Conservation (phyloP, 1,140 invertebrate species). For the roundworm (Caenorhabditis elegans) region DNA sequence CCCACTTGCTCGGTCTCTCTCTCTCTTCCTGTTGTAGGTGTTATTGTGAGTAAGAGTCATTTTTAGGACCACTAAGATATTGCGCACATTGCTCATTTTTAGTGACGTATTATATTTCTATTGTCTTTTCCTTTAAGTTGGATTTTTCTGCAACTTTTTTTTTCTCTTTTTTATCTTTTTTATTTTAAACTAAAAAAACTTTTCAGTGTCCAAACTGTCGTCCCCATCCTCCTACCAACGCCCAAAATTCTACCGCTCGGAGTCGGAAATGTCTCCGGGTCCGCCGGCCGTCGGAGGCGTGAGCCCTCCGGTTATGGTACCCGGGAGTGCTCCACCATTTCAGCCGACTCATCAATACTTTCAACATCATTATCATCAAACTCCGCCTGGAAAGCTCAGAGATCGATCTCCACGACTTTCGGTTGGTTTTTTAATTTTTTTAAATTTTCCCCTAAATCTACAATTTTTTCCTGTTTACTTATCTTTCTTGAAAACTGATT, state of each 20-base stretch:
- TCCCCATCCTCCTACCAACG: slow-evolving; percentile 23
- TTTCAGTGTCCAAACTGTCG: slow-evolving; percentile 23
- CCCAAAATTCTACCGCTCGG: slow-evolving; percentile 34
- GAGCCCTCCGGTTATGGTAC: background rate
- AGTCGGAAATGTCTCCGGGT: slow-evolving; percentile 30
- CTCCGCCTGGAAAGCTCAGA: background rate
- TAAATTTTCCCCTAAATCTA: background rate
- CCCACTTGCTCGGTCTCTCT: too few relatives aligned
- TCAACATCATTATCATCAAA: background rate
- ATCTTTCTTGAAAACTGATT: too few relatives aligned
- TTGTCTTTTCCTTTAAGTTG: background rate
- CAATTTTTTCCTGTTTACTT: too few relatives aligned
- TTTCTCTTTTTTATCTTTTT: background rate
- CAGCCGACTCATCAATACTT: background rate
- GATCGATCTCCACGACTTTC: slow-evolving; percentile 25
- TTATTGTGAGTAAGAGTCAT: too few relatives aligned
- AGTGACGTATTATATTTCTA: too few relatives aligned
- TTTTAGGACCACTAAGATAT: too few relatives aligned
- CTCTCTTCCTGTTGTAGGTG: too few relatives aligned
- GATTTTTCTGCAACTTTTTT: background rate
- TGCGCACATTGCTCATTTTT: too few relatives aligned
- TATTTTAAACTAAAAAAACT: background rate
- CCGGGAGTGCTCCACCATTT: slow-evolving; percentile 1
- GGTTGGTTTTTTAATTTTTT: background rate
- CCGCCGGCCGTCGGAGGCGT: background rate